These are phyloP conservation scores for Acleris cristana DNA, from an alignment of 2,888 invertebrate species.

Conservation along the genomic window DNA sequence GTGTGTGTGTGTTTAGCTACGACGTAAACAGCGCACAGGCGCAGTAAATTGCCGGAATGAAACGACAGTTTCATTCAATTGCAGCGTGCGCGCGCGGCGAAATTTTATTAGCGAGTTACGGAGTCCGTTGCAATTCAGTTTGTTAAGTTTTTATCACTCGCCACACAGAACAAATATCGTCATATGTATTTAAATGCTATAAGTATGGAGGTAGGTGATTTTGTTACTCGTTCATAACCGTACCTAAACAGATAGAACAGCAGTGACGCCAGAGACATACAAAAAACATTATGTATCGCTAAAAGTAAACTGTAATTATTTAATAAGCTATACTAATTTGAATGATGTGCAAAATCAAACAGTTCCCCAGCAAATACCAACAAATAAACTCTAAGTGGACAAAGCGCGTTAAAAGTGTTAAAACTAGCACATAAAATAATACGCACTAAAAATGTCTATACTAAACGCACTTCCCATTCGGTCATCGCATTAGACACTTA, in stretches of 20 bases:
- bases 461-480: conserved; percentile 11
- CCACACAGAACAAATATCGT: background rate
- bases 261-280: too few relatives aligned
- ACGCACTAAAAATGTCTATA: background rate
- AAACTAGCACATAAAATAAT: background rate
- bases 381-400: too few relatives aligned
- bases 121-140: background rate
- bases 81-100: background rate
- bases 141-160: background rate
- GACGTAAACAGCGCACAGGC: conserved; percentile 15
- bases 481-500: conserved; percentile 49
- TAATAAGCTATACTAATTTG: too few relatives aligned
- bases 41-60: conserved; percentile 58
- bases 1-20: background rate
- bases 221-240: too few relatives aligned
- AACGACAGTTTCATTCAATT: conserved; percentile 37
- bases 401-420: conserved; percentile 3
- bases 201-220: too few relatives aligned
- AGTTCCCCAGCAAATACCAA: too few relatives aligned
- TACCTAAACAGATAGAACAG: too few relatives aligned
- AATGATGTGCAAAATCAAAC: too few relatives aligned
- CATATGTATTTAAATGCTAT: background rate
- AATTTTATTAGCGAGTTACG: conserved; percentile 1
- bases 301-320: too few relatives aligned
- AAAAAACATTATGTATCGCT: too few relatives aligned